Evolutionary conservation across 2,797 vertebrate genomes (phyloP).

Genomic region (Cossypha polioptera): DNA sequence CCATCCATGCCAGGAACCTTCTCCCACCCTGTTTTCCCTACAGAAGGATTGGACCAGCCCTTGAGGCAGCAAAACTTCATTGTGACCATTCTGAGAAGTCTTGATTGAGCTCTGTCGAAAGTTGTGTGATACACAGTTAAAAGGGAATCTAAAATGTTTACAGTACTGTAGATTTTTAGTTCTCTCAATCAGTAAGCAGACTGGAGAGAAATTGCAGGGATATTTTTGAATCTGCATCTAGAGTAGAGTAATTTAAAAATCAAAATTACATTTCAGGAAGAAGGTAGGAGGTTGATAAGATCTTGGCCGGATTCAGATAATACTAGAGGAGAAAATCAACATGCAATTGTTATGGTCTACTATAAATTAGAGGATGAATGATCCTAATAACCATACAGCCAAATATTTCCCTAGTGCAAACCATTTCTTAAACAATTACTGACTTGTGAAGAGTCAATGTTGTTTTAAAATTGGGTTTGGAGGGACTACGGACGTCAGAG

Average conservation of each 20-base stretch:
- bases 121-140: background rate
- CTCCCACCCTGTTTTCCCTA: rapidly evolving
- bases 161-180: background rate
- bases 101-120: background rate
- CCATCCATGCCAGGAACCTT: background rate
- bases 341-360: background rate
- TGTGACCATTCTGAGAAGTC: rapidly evolving
- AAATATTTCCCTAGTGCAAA: background rate
- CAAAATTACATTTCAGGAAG: background rate
- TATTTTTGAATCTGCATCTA: background rate
- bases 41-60: background rate
- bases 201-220: background rate
- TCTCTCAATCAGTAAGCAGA: background rate
- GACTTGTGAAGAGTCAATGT: background rate
- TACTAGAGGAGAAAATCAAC: background rate
- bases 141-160: background rate
- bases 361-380: background rate
- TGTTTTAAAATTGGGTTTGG: constrained; percentile 19
- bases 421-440: background rate
- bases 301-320: background rate
- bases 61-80: background rate
- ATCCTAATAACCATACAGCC: background rate
- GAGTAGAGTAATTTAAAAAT: background rate
- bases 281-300: background rate
- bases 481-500: background rate